phyloP scores from a whole-genome alignment of 2,113 vertebrate species.

The Pleuronectes platessa region DNA sequence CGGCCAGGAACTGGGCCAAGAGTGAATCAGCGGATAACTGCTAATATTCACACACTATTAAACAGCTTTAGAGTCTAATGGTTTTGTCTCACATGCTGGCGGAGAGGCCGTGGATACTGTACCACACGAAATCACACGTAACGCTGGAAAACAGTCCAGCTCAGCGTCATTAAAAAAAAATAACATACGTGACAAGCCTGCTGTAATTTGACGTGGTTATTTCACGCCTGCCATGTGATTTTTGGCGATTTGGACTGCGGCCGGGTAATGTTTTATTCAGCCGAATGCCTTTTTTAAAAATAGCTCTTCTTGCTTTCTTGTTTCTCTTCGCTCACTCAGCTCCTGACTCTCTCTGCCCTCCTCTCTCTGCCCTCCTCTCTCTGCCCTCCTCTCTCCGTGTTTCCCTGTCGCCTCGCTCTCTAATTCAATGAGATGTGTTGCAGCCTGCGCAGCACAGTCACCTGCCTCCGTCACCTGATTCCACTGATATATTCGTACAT shows the following conservation, averaged over 20 bases:
- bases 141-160: neutral
- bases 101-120: constrained; percentile 27
- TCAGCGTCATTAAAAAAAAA: constrained; percentile 20
- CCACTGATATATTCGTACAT: constrained; percentile 25
- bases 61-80: constrained; percentile 18
- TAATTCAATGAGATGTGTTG: constrained; percentile 26
- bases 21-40: constrained; percentile 49
- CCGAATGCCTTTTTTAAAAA: constrained; percentile 50
- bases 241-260: constrained; percentile 40
- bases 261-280: constrained; percentile 58
- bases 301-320: constrained; percentile 36
- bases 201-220: constrained; percentile 16
- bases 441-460: constrained; percentile 30
- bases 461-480: constrained; percentile 56
- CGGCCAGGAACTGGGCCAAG: constrained; percentile 57
- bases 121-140: constrained; percentile 14
- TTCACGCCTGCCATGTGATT: constrained; percentile 36
- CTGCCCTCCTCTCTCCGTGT: neutral
- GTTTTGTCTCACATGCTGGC: neutral
- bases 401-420: constrained; percentile 6
- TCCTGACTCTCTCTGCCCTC: neutral
- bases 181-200: constrained; percentile 28
- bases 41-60: constrained; percentile 45
- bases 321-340: neutral
- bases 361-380: neutral